Conservation (phyloP, 2,797 vertebrate species). For the Pristis pectinata region DNA sequence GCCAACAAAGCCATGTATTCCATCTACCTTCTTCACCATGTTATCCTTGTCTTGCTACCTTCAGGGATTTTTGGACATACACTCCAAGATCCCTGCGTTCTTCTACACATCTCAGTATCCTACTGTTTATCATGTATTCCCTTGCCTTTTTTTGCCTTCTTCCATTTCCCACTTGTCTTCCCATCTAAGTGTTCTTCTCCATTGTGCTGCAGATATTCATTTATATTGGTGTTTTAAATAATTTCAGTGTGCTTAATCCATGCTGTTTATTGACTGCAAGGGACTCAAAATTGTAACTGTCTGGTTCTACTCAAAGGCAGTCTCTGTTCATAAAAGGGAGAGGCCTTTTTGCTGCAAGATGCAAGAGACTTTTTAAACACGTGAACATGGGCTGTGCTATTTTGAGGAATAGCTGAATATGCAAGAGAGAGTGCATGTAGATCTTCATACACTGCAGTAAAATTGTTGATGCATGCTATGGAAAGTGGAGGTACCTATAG, state of each 20-base stretch:
- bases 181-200: neutral
- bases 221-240: neutral
- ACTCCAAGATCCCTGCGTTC: too few species aligned
- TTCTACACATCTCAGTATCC: too few species aligned
- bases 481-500: neutral
- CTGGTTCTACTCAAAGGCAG: neutral
- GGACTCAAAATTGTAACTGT: neutral
- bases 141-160: too few species aligned
- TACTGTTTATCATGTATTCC: too few species aligned
- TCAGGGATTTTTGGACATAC: too few species aligned
- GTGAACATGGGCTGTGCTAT: neutral
- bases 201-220: neutral
- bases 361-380: neutral
- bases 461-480: neutral
- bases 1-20: too few species aligned
- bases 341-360: neutral
- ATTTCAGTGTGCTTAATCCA: neutral
- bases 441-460: neutral
- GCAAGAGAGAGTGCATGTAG: neutral
- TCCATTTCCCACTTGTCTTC: too few species aligned
- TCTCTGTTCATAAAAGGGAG: neutral
- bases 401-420: neutral
- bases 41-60: too few species aligned
- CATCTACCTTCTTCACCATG: too few species aligned
- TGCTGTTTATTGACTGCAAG: neutral